A percentile compares a stretch with the other conserved stretches of the same genome.
These are phyloP conservation scores for Neocrepidodera transversa DNA, from an alignment of 2,888 invertebrate species.

Conservation along the genomic window DNA sequence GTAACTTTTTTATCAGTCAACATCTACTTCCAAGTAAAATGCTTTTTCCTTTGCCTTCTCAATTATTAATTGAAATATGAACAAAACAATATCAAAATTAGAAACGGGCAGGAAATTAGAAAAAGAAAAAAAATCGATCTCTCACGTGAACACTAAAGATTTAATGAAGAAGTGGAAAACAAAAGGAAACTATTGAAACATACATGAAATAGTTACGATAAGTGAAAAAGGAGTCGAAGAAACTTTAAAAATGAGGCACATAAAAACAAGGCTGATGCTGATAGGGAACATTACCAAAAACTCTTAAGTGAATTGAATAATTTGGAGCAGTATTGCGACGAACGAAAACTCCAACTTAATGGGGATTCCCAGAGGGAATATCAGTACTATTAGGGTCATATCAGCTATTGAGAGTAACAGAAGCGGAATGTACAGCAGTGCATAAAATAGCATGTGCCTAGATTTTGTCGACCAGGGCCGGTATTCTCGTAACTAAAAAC, in stretches of 20 bases:
- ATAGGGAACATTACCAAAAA: slow-evolving; percentile 82
- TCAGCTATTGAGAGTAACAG: slow-evolving; percentile 63
- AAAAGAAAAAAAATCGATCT: slow-evolving; percentile 72
- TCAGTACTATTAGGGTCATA: slow-evolving; percentile 57
- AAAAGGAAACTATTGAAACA: slow-evolving; percentile 67
- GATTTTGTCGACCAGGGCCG: no score
- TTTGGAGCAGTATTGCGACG: slow-evolving; percentile 77
- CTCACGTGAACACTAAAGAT: slow-evolving; percentile 69
- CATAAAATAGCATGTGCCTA: no score
- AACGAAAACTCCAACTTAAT: slow-evolving; percentile 67
- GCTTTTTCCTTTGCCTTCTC: no score
- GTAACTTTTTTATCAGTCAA: no score
- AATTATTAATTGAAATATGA: slow-evolving; percentile 68
- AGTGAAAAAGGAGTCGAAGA: slow-evolving; percentile 67
- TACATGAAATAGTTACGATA: slow-evolving; percentile 70
- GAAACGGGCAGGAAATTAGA: slow-evolving; percentile 67
- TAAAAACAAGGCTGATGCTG: slow-evolving; percentile 79
- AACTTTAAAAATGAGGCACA: slow-evolving; percentile 66
- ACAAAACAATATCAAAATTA: slow-evolving; percentile 69
- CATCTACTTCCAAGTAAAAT: no score
- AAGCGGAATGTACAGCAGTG: slow-evolving; percentile 64
- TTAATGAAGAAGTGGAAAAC: slow-evolving; percentile 63
- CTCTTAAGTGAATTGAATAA: slow-evolving; percentile 80
- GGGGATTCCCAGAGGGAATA: slow-evolving; percentile 51
- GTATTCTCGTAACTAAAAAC: no score